These are phyloP conservation scores for Perodicticus potto DNA, from an alignment of 2,797 vertebrate species.

Conservation along the genomic window DNA sequence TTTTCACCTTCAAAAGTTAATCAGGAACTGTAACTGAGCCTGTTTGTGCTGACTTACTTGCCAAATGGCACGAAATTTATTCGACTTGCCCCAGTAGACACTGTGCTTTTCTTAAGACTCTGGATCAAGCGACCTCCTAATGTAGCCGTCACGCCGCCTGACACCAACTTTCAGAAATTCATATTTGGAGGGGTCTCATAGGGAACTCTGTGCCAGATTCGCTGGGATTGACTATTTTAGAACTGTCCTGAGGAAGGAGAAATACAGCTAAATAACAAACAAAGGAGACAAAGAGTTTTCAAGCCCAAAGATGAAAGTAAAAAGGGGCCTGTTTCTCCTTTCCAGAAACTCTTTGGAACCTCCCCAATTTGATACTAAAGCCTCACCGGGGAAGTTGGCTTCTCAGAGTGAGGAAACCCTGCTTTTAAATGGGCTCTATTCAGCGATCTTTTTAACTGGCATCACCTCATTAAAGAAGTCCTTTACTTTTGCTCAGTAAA, in stretches of 20 bases:
- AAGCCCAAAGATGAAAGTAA: constrained; percentile 38
- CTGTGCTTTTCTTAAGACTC: constrained; percentile 49
- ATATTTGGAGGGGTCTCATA: constrained; percentile 44
- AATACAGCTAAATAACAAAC: constrained; percentile 66
- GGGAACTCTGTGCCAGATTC: constrained; percentile 10
- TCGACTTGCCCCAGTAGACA: constrained; percentile 47
- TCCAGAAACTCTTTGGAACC: constrained; percentile 64
- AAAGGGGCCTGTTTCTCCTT: constrained; percentile 58
- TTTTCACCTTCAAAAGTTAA: constrained; percentile 69
- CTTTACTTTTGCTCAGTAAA: neutral
- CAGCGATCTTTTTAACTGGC: neutral
- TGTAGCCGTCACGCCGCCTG: constrained; percentile 58
- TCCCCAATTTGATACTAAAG: constrained; percentile 13
- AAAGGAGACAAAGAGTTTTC: constrained; percentile 18
- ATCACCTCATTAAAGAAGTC: neutral
- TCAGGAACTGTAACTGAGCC: neutral
- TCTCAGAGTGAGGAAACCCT: constrained; percentile 26
- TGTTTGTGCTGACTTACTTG: constrained; percentile 61
- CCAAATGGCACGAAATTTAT: constrained; percentile 57
- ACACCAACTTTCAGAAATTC: constrained; percentile 63
- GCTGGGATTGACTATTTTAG: constrained; percentile 38
- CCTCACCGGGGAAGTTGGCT: constrained; percentile 13
- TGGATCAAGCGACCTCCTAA: constrained; percentile 62
- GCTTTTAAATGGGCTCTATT: constrained; percentile 4
- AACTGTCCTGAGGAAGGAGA: constrained; percentile 21